Evolutionary conservation across 2,797 vertebrate species (phyloP), one percentile per base, ranked within the genome.

Genomic region (Molothrus aeneus): DNA sequence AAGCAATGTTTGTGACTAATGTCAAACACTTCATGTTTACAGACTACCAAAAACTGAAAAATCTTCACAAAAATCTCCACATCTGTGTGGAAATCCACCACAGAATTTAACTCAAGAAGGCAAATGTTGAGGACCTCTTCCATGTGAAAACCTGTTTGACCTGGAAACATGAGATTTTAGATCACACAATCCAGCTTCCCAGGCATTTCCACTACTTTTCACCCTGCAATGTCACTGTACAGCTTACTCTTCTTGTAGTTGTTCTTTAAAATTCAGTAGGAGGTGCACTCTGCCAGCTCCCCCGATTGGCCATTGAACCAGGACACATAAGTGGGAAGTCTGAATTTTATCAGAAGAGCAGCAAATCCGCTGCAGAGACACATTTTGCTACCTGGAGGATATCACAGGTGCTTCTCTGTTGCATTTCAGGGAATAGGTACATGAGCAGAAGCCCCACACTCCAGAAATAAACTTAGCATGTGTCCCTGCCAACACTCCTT

Each of bases 321-420:
- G 28, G 63, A 40, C 34, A 29, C 29, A 8, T 7, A 45, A 86
- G 22, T n/a, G 57, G 17, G 34, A 89, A 82, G 22, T 28, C 3
- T 63, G 34, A 71, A 31, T 81, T 86, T 84, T 25, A 90, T 24
- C 31, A 73, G 43, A 78, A 82, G 31, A 66, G 56, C 45, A 53
- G 48, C 9, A 17, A 38, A 38, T 21, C 3, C 0, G 0, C 45
- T 70, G 36, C 48, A 66, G 51, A 66, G 48, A 22, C 25, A 12
- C 54, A 24, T 72, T 91, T 63, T 1, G 2, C 12, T 68, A 48
- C 38, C 34, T 31, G 53, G 13, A 63, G 15, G 0, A 0, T 34
- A 89, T 34, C 43, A 32, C n/a, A 63, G 89, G 9, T 15, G 14
- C 29, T 77, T 71, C 59, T 82, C 61, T 0, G 0, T 34, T 53